Evolutionary conservation across 2,888 invertebrate genomes (phyloP).

Genomic region (Heterodera filipjevi): DNA sequence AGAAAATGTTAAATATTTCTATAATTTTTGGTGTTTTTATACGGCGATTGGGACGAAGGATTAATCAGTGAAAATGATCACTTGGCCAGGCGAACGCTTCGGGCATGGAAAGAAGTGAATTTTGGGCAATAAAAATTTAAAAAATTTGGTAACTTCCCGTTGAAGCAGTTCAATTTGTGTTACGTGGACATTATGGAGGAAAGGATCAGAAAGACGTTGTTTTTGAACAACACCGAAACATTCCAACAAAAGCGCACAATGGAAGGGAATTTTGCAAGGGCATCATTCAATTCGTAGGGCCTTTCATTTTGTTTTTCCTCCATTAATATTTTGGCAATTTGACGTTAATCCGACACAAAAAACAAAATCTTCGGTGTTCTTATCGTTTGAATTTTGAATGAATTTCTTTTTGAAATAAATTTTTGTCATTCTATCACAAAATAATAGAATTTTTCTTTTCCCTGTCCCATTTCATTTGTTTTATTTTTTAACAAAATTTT

Average conservation of each 20-base stretch:
- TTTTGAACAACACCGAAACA: slow-evolving; percentile 7
- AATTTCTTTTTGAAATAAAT: neutral
- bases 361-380: no score
- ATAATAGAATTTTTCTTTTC: no score
- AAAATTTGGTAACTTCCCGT: neutral
- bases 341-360: no score
- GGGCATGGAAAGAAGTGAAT: slow-evolving; percentile 52
- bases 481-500: neutral
- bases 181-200: slow-evolving; percentile 89
- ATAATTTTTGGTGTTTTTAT: slow-evolving; percentile 47
- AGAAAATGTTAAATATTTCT: neutral
- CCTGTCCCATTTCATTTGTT: no score
- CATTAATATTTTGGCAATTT: no score
- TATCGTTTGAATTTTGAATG: no score
- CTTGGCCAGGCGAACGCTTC: slow-evolving; percentile 40
- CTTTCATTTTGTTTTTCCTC: no score
- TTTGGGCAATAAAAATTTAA: neutral
- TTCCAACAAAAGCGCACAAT: slow-evolving; percentile 82
- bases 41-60: slow-evolving; percentile 46
- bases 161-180: slow-evolving; percentile 69
- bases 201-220: slow-evolving; percentile 81
- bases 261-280: slow-evolving; percentile 77
- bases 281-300: slow-evolving; percentile 39
- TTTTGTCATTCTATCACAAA: no score
- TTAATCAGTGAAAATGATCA: slow-evolving; percentile 37